A percentile compares a stretch with the other conserved stretches of the same genome.
These are phyloP conservation scores for Eupeodes luniger DNA, from an alignment of 2,888 invertebrate genomes.

Conservation along the genomic window DNA sequence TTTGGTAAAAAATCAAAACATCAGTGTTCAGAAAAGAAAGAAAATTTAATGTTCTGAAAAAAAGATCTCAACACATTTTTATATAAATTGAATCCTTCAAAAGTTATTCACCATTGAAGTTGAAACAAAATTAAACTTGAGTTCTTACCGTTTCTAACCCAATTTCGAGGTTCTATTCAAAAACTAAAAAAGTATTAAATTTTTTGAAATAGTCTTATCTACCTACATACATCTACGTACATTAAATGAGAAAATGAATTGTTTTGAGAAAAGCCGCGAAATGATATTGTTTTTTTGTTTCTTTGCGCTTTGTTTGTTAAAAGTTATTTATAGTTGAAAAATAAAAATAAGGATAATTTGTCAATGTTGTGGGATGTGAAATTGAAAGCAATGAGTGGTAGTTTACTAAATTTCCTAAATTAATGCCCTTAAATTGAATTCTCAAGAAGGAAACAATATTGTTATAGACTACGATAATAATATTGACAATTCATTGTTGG, in stretches of 20 bases:
- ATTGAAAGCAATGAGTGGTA: conserved; percentile 49
- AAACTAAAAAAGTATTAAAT: too few species aligned
- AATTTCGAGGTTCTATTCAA: too few species aligned
- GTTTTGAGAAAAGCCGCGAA: conserved; percentile 13
- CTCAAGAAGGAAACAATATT: background rate
- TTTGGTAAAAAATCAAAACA: too few species aligned
- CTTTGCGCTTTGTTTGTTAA: background rate
- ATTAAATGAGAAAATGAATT: background rate
- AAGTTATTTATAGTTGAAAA: background rate
- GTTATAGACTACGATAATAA: conserved; percentile 29
- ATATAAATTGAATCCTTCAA: too few species aligned
- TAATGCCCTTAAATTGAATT: background rate
- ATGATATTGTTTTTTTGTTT: background rate
- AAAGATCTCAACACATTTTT: too few species aligned
- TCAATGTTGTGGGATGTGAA: conserved; percentile 39
- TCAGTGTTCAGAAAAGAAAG: too few species aligned
- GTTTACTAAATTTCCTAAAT: conserved; percentile 6
- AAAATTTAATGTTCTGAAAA: too few species aligned
- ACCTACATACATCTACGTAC: too few species aligned
- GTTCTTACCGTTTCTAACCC: too few species aligned
- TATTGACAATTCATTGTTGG: conserved; percentile 49
- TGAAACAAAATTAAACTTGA: too few species aligned
- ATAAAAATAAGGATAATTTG: conserved; percentile 52
- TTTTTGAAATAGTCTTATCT: background rate
- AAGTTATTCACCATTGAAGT: too few species aligned